phyloP scores from a whole-genome alignment of 2,888 invertebrate genomes.

The Aleiodes leptofemur region DNA sequence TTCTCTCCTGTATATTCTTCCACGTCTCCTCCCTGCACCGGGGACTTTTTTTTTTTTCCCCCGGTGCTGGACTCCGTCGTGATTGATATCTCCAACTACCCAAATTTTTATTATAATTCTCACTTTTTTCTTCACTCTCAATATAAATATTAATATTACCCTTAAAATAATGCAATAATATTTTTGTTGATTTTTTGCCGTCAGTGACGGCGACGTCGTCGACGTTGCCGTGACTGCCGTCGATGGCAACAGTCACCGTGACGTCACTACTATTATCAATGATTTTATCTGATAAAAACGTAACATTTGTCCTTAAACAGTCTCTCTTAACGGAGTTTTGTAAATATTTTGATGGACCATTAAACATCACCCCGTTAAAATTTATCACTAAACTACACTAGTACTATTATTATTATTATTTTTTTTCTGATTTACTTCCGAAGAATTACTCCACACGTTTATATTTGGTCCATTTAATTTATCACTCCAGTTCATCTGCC shows the following conservation, averaged over 20 bases:
- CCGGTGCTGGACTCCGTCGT: slow-evolving; percentile 74
- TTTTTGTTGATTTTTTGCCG: slow-evolving; percentile 29
- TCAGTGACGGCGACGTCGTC: slow-evolving; percentile 42
- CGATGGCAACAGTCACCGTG: slow-evolving; percentile 66
- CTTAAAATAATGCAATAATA: neutral
- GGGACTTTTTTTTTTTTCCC: slow-evolving; percentile 71
- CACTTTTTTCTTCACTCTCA: neutral
- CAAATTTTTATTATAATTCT: slow-evolving; percentile 18
- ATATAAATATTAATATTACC: neutral
- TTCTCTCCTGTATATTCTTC: slow-evolving; percentile 55
- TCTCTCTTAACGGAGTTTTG: neutral
- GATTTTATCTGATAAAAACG: neutral
- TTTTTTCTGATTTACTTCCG: neutral
- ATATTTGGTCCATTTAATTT: slow-evolving; percentile 12
- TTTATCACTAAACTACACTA: slow-evolving; percentile 10
- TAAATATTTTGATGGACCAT: slow-evolving; percentile 54
- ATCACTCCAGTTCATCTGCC: neutral
- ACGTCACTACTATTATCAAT: slow-evolving; percentile 32
- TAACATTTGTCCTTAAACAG: slow-evolving; percentile 9
- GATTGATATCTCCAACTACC: slow-evolving; percentile 60
- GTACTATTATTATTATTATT: slow-evolving; percentile 6
- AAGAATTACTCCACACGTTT: neutral
- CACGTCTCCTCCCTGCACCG: slow-evolving; percentile 71
- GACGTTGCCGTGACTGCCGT: slow-evolving; percentile 50
- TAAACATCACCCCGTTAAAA: slow-evolving; percentile 57